phyloP scores from a whole-genome alignment of 2,113 vertebrate genomes.

The Pseudorasbora parva region DNA sequence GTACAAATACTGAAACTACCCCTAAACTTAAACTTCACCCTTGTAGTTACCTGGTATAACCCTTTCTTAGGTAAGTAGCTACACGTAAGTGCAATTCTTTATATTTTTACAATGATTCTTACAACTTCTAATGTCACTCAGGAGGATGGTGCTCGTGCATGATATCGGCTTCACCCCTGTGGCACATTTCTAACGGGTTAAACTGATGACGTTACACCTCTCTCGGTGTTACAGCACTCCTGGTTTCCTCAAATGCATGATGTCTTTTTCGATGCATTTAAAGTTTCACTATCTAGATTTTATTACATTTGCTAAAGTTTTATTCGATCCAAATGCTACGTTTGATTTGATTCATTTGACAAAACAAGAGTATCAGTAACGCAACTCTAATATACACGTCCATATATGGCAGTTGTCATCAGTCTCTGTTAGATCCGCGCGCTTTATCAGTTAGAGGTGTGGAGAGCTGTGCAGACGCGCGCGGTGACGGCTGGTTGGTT shows the following conservation, averaged over 20 bases:
- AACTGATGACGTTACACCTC: neutral
- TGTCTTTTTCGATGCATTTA: no score
- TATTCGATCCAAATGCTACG: neutral
- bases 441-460: constrained; percentile 1
- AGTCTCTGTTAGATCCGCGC: neutral
- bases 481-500: neutral
- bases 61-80: no score
- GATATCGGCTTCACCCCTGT: neutral
- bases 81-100: neutral
- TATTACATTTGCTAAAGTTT: neutral
- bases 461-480: neutral
- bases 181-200: neutral
- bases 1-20: no score
- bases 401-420: neutral
- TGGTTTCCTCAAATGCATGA: neutral
- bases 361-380: neutral
- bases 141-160: neutral
- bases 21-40: no score
- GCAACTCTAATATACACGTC: neutral
- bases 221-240: neutral
- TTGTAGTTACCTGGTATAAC: no score
- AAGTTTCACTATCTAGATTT: neutral
- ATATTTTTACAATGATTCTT: neutral
- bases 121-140: neutral
- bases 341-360: neutral